phyloP scores from a whole-genome alignment of 2,888 invertebrate genomes.

The Plemyria rubiginata region DNA sequence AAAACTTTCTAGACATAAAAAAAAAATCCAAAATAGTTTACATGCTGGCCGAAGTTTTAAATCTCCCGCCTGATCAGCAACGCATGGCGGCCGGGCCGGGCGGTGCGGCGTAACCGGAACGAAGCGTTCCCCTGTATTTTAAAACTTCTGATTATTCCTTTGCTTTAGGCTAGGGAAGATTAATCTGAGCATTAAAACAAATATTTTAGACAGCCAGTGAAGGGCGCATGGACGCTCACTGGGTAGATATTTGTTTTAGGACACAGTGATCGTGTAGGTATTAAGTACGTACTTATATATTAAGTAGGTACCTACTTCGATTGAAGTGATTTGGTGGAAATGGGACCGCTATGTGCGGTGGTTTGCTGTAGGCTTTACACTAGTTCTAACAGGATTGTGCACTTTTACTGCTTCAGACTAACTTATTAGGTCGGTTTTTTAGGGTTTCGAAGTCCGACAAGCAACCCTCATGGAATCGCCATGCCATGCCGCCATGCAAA shows the following conservation, averaged over 20 bases:
- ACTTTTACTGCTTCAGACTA: slow-evolving; percentile 40
- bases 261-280: no score
- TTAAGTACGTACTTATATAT: no score
- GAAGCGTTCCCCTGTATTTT: slow-evolving; percentile 14
- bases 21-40: slow-evolving; percentile 9
- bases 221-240: no score
- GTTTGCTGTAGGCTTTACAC: slow-evolving; percentile 13
- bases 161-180: not conserved
- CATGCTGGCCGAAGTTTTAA: slow-evolving; percentile 25
- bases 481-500: not conserved
- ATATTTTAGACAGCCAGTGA: not conserved
- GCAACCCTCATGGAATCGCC: not conserved
- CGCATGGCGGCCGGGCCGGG: slow-evolving; percentile 13
- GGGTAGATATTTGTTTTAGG: no score
- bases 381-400: slow-evolving; percentile 40
- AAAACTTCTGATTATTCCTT: slow-evolving; percentile 8
- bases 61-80: slow-evolving; percentile 20
- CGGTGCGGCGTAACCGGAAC: slow-evolving; percentile 11
- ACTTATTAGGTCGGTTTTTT: not conserved
- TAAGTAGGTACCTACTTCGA: not conserved
- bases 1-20: slow-evolving; percentile 10
- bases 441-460: not conserved
- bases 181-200: not conserved
- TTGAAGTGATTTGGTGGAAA: slow-evolving; percentile 7
- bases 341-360: slow-evolving; percentile 3